These are phyloP conservation scores for Canis aureus DNA, from an alignment of 2,113 vertebrate genomes.

Conservation along the genomic window DNA sequence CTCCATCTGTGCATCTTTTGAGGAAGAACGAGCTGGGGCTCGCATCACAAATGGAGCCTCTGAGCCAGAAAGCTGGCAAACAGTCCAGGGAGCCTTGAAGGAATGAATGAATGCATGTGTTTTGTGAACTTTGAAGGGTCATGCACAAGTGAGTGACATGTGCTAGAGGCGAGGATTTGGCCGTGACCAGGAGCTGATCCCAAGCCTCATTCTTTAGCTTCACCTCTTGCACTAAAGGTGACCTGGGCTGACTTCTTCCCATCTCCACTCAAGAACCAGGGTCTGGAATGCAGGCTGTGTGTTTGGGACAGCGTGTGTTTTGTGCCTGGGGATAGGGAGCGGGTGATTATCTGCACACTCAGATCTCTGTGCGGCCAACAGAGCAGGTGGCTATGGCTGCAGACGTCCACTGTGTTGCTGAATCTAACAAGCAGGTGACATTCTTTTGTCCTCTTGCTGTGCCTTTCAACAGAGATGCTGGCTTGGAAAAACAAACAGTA, in stretches of 20 bases:
- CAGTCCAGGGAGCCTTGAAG: neutral
- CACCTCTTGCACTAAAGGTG: neutral
- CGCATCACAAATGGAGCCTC: neutral
- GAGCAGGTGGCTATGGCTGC: neutral
- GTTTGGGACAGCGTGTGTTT: neutral
- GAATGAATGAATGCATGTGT: neutral
- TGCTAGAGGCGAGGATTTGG: neutral
- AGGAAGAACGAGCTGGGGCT: neutral
- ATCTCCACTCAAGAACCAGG: neutral
- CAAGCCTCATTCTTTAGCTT: neutral
- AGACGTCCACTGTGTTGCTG: constrained; percentile 1
- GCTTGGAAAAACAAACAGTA: neutral
- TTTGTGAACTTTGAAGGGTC: too few species aligned
- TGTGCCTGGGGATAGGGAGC: neutral
- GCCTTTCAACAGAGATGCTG: neutral
- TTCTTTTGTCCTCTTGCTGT: neutral
- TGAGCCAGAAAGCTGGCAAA: neutral
- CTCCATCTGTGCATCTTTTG: constrained; percentile 38
- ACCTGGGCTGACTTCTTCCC: neutral
- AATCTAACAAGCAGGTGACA: constrained; percentile 22
- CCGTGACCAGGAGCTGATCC: neutral
- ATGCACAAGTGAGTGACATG: accelerated
- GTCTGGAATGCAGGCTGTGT: neutral
- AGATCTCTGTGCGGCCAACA: neutral
- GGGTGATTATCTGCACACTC: neutral